Evolutionary conservation across 2,797 vertebrate genomes (phyloP).

Genomic region (Rhinichthys osculus): DNA sequence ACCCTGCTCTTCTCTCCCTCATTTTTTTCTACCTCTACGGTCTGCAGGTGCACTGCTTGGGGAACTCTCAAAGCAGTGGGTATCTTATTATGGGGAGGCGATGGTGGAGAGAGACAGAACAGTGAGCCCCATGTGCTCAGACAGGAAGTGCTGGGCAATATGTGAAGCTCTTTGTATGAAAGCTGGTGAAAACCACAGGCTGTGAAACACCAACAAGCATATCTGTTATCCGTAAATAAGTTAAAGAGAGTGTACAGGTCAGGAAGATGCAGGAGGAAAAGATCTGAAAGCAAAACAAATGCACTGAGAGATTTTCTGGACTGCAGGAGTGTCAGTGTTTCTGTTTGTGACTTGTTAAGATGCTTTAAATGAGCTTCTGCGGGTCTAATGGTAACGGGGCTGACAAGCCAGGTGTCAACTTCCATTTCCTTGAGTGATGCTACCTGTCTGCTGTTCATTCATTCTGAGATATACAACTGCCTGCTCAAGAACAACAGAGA

Average conservation of each 20-base stretch:
- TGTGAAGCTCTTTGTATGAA: slow-evolving; percentile 50
- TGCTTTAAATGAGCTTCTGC: slow-evolving; percentile 41
- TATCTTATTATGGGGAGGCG: slow-evolving; percentile 67
- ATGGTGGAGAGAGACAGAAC: slow-evolving; percentile 23
- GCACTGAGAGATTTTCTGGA: slow-evolving; percentile 25
- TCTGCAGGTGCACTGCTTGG: slow-evolving; percentile 68
- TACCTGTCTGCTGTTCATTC: slow-evolving; percentile 25
- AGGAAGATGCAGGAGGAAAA: not conserved
- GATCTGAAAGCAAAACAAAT: slow-evolving; percentile 10
- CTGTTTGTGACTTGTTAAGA: slow-evolving; percentile 41
- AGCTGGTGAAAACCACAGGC: slow-evolving; percentile 42
- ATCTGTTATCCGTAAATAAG: slow-evolving; percentile 47
- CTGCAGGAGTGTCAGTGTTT: slow-evolving; percentile 6
- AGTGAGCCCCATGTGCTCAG: slow-evolving; percentile 35
- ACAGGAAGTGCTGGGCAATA: slow-evolving; percentile 29
- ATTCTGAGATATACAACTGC: slow-evolving; percentile 12
- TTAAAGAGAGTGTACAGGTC: slow-evolving; percentile 10
- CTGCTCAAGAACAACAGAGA: slow-evolving; percentile 20
- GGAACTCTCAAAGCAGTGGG: slow-evolving; percentile 66
- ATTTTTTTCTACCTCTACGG: slow-evolving; percentile 63
- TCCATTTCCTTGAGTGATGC: slow-evolving; percentile 46
- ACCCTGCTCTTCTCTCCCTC: slow-evolving; percentile 44
- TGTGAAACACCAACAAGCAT: slow-evolving; percentile 24
- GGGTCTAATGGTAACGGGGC: slow-evolving; percentile 19
- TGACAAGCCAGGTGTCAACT: slow-evolving; percentile 38